Percentiles rank a stretch among this genome's conserved stretches.
Conservation (phyloP, 2,797 vertebrate genomes). For the Gila robusta region DNA sequence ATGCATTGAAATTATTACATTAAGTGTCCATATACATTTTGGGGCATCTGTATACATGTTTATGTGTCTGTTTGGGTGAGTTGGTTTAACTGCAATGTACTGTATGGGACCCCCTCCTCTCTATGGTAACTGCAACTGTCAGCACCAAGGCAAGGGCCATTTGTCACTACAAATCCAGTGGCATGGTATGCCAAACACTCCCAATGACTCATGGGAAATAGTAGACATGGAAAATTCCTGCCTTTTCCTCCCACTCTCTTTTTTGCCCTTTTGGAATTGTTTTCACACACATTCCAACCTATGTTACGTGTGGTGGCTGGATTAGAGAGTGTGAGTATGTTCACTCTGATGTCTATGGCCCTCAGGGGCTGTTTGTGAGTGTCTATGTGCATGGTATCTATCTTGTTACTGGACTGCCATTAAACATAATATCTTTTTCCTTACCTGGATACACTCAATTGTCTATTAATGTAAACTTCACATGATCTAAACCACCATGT, state of each 20-base stretch:
- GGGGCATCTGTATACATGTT: background rate
- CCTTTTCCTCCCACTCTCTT: slow-evolving; percentile 55
- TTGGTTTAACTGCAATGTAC: background rate
- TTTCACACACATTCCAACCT: slow-evolving; percentile 66
- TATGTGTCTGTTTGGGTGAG: background rate
- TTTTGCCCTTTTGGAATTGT: slow-evolving; percentile 65
- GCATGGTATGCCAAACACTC: slow-evolving; percentile 51
- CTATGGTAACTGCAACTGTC: slow-evolving; percentile 32
- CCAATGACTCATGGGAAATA: slow-evolving; percentile 65
- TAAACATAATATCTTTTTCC: slow-evolving; percentile 3
- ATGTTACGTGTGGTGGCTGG: slow-evolving; percentile 59
- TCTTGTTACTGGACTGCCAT: slow-evolving; percentile 12
- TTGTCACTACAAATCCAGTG: slow-evolving; percentile 34
- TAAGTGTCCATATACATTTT: background rate
- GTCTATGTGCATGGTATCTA: background rate
- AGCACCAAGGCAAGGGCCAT: slow-evolving; percentile 32
- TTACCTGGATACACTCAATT: slow-evolving; percentile 39
- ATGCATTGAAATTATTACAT: background rate
- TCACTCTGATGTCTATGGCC: slow-evolving; percentile 41
- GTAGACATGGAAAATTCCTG: slow-evolving; percentile 69
- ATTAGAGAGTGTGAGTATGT: slow-evolving; percentile 44
- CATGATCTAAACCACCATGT: background rate
- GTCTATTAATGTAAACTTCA: background rate
- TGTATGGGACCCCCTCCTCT: background rate
- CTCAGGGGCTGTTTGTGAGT: slow-evolving; percentile 15